Evolutionary conservation across 2,797 vertebrate genomes (phyloP).

Genomic region (Toxotes lorentzi): DNA sequence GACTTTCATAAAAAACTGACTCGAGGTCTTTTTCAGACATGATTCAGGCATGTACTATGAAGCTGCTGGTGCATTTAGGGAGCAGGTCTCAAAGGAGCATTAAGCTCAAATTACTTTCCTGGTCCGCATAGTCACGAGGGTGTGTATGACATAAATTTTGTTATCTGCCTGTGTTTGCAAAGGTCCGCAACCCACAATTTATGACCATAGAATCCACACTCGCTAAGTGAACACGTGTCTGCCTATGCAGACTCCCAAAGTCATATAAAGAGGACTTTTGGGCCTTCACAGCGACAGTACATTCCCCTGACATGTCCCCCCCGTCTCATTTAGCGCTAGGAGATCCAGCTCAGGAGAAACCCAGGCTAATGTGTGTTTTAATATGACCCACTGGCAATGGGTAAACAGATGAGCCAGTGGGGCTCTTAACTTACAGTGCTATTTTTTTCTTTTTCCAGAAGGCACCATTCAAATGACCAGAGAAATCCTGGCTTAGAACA

Average conservation of each 20-base stretch:
- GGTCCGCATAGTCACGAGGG: background rate
- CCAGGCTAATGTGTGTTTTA: slow-evolving; percentile 43
- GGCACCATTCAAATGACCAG: slow-evolving; percentile 56
- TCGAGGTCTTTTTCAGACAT: slow-evolving; percentile 16
- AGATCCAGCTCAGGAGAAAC: slow-evolving; percentile 46
- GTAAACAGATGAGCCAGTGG: slow-evolving; percentile 50
- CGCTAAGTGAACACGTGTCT: background rate
- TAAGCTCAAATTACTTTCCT: background rate
- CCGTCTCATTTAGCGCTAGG: slow-evolving; percentile 44
- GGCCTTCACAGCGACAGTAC: slow-evolving; percentile 17
- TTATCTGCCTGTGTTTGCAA: background rate
- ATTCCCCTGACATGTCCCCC: slow-evolving; percentile 33
- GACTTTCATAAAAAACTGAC: background rate
- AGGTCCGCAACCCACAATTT: background rate
- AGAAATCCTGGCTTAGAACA: slow-evolving; percentile 36
- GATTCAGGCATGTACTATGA: background rate
- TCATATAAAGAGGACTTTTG: slow-evolving; percentile 1
- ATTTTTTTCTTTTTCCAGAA: slow-evolving; percentile 44
- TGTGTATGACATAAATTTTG: background rate
- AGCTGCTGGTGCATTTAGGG: background rate
- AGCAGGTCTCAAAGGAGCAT: background rate
- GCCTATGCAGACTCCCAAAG: slow-evolving; percentile 8
- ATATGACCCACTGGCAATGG: slow-evolving; percentile 32
- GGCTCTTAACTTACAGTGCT: slow-evolving; percentile 35
- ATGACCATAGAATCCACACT: background rate